These are phyloP conservation scores for Phoronis australis DNA, from an alignment of 2,888 invertebrate genomes.

Conservation along the genomic window DNA sequence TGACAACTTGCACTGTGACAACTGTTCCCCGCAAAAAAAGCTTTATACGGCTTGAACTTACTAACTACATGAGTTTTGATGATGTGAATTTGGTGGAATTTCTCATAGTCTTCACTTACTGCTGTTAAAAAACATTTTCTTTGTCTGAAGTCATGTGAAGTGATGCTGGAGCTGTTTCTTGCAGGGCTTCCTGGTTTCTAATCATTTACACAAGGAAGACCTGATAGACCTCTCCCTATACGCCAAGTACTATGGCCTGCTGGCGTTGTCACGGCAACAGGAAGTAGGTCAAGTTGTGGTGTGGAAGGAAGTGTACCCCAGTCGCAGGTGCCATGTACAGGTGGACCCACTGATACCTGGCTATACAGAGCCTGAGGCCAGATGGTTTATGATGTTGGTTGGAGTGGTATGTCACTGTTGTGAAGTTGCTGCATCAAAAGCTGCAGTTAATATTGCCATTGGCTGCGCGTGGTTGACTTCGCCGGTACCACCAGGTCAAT, in stretches of 20 bases:
- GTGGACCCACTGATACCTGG: constrained; percentile 37
- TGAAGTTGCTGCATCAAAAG: no score
- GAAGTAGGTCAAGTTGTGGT: constrained; percentile 42
- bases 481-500: no score
- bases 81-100: no score
- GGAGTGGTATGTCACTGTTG: constrained; percentile 50
- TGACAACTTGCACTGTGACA: no score
- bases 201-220: constrained; percentile 71
- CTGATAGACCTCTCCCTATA: constrained; percentile 71
- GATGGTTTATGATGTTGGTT: constrained; percentile 45
- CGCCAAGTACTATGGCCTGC: constrained; percentile 69
- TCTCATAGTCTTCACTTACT: background rate
- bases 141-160: no score
- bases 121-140: no score
- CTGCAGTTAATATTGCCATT: no score
- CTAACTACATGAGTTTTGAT: no score
- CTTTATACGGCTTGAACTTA: no score
- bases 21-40: no score
- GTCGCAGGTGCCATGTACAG: constrained; percentile 32
- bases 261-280: constrained; percentile 54
- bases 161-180: constrained; percentile 3
- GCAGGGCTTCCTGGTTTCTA: constrained; percentile 69
- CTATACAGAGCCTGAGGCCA: constrained; percentile 33
- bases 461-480: no score
- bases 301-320: constrained; percentile 49